Evolutionary conservation across 1,140 invertebrate genomes (phyloP).

Genomic region (Drosophila mauritiana): DNA sequence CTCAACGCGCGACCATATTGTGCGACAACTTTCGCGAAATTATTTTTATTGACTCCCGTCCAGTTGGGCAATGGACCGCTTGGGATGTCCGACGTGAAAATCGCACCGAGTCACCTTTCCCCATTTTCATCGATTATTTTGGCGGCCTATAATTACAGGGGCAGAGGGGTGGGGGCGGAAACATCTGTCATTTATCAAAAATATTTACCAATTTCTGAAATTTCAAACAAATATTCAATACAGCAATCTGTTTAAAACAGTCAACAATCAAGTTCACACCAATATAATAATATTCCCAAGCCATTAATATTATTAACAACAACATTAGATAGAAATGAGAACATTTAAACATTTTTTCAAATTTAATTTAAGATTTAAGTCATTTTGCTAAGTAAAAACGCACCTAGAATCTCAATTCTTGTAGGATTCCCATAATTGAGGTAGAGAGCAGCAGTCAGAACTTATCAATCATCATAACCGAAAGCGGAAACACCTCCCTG

Average conservation of each 20-base stretch:
- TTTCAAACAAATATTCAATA: background rate
- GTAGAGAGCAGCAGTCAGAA: background rate
- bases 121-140: constrained; percentile 26
- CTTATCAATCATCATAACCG: constrained; percentile 9
- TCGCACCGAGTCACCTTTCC: constrained; percentile 69
- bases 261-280: too few relatives aligned
- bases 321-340: too few relatives aligned
- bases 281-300: too few relatives aligned
- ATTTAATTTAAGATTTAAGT: too few relatives aligned
- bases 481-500: constrained; percentile 26
- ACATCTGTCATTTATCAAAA: background rate
- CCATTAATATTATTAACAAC: too few relatives aligned
- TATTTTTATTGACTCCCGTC: constrained; percentile 75
- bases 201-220: background rate
- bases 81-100: constrained; percentile 56
- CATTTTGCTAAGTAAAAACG: too few relatives aligned
- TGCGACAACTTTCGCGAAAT: constrained; percentile 82
- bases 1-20: constrained; percentile 67
- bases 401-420: too few relatives aligned
- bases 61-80: constrained; percentile 39
- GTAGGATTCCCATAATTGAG: background rate
- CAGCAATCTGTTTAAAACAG: too few relatives aligned
- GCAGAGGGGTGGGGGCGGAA: background rate
- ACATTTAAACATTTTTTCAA: too few relatives aligned
- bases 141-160: constrained; percentile 18